Evolutionary conservation across 2,113 vertebrate species (phyloP), one percentile per base, ranked within the genome.

Genomic region (Cyrtonyx montezumae): DNA sequence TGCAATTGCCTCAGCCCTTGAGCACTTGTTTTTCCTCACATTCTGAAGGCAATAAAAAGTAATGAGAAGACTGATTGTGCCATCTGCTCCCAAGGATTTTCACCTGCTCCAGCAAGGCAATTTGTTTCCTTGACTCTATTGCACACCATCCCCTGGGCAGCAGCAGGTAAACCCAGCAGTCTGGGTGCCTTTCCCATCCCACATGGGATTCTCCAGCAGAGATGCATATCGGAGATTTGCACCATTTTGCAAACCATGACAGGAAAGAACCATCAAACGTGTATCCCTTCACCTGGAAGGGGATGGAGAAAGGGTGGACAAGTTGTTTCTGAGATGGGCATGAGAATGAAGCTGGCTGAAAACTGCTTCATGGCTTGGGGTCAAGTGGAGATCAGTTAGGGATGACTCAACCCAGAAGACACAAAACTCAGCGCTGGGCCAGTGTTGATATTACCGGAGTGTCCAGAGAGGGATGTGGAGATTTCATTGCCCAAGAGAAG

Each of bases 31-130:
- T 63, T 85, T 8, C 82, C 84, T 80, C 46, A 53, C n/a, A 45
- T 85, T 48, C 73, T 61, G 61, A 80, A 76, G 55, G 84, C 71
- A 90, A 51, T 78, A 53, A 91, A 91, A 86, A 83, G 37, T 11
- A 91, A 91, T 12, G 81, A 83, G 82, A 82, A 81, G 65, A 80
- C 59, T 11, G 61, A 78, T 43, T 6, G 13, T 81, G 84, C 79
- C 91, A 82, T 67, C 87, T 96, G 94, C 75, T 92, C 78, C 81
- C 1, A 18, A 71, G 23, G 43, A 21, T 79, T 46, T 68, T 89
- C 91, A 68, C 88, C 89, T 82, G 77, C 18, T 1, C 79, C 63
- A 46, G 37, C 59, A 79, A 42, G 37, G 67, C 63, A 45, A 4
- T 70, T 92, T 56, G 8, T 77, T 77, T 48, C 15, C 58, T 9